A percentile compares a stretch with the other conserved stretches of the same genome.
Conservation (phyloP, 2,797 vertebrate genomes). For the Setipinna tenuifilis region DNA sequence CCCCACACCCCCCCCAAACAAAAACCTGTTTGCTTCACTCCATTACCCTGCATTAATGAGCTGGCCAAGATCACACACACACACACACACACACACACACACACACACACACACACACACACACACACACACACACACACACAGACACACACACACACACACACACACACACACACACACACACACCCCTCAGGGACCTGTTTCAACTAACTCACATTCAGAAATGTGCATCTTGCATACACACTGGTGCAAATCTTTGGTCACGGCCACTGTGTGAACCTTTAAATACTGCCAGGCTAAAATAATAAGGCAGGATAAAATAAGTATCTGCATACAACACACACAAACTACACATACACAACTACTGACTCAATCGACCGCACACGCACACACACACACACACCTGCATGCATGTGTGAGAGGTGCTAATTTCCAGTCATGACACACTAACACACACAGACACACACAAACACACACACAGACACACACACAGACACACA, state of each 20-base stretch:
- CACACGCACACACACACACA: no score
- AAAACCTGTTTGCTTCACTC: slow-evolving; percentile 21
- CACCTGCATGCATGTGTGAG: no score
- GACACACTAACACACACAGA: neutral
- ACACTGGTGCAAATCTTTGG: no score
- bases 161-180: no score
- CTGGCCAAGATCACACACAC: neutral
- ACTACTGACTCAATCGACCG: no score
- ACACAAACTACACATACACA: no score
- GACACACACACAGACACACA: neutral
- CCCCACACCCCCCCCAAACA: neutral
- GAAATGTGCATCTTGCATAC: no score
- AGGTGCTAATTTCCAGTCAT: no score
- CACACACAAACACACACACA: slow-evolving; percentile 23
- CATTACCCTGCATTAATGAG: slow-evolving; percentile 25
- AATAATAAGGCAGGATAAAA: no score
- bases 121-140: neutral
- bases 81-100: slow-evolving; percentile 11
- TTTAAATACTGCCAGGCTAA: no score
- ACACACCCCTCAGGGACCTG: neutral
- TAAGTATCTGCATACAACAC: no score
- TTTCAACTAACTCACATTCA: neutral
- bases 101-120: slow-evolving; percentile 25
- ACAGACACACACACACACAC: neutral
- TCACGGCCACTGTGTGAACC: no score